Conservation (phyloP, 2,888 invertebrate species). For the Strigamia transsilvanica region DNA sequence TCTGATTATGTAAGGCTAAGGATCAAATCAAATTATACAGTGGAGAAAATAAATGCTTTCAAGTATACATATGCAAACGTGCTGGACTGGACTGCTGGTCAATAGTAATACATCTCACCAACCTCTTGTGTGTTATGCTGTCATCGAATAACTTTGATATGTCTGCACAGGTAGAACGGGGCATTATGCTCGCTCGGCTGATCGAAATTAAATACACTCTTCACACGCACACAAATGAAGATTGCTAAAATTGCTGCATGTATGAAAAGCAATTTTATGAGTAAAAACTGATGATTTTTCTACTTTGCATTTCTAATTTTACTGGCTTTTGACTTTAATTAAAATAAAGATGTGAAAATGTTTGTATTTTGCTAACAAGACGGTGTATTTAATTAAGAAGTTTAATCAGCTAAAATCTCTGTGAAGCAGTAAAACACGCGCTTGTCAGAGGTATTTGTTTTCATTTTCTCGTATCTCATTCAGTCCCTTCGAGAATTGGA, state of each 20-base stretch:
- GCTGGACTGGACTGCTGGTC: no score
- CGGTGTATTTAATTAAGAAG: conserved; percentile 21
- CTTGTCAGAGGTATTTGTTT: conserved; percentile 19
- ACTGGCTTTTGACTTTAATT: conserved; percentile 30
- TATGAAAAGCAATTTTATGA: neutral
- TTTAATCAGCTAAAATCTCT: conserved; percentile 16
- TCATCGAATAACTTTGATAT: neutral
- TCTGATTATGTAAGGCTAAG: conserved; percentile 30
- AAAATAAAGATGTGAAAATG: neutral
- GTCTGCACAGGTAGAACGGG: neutral
- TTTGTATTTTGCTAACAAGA: neutral
- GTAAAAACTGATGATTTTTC: neutral
- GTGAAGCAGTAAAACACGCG: neutral
- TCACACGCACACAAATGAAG: neutral
- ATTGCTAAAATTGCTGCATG: neutral
- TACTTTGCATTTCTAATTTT: conserved; percentile 3
- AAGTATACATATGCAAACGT: neutral
- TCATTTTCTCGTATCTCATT: conserved; percentile 22
- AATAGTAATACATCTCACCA: conserved; percentile 11
- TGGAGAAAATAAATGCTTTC: conserved; percentile 16
- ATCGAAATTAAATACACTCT: neutral
- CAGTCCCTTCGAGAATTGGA: neutral
- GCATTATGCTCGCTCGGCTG: neutral
- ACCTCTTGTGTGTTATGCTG: neutral
- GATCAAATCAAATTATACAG: conserved; percentile 26